A percentile compares a stretch with the other conserved stretches of the same genome.
Evolutionary conservation across 2,113 vertebrate species (phyloP).

Genomic region (Mus pahari): DNA sequence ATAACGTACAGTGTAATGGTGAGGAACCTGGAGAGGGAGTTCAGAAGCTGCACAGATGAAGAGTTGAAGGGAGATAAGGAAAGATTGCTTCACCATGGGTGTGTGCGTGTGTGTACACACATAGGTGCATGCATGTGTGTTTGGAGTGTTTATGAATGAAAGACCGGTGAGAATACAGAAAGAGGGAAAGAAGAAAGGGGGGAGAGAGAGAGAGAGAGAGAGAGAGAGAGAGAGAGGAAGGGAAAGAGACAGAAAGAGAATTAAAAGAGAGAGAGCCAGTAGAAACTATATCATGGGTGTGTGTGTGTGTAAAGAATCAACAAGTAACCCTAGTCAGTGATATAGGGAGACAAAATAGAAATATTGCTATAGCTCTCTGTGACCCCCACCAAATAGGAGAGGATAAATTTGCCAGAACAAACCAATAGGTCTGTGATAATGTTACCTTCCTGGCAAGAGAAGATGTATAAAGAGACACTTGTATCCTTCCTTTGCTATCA

Average conservation of each 20-base stretch:
- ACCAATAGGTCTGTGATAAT: not conserved
- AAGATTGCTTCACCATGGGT: not conserved
- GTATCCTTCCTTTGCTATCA: not conserved
- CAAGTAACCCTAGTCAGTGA: not conserved
- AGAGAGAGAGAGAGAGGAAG: accelerated
- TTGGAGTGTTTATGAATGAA: not conserved
- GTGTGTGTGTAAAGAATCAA: not conserved
- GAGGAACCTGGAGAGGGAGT: not conserved
- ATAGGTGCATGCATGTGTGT: too few relatives aligned
- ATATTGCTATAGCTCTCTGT: not conserved
- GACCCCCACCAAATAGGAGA: not conserved
- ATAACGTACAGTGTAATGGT: not conserved
- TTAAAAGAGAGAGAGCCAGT: too few relatives aligned
- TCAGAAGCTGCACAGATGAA: not conserved
- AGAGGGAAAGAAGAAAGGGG: too few relatives aligned
- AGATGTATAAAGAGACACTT: not conserved
- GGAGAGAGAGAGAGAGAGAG: too few relatives aligned
- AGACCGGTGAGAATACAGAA: not conserved
- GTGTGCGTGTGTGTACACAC: not conserved
- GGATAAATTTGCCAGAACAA: not conserved
- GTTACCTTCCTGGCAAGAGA: not conserved
- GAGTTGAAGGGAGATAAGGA: not conserved
- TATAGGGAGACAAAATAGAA: not conserved
- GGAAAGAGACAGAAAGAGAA: not conserved
- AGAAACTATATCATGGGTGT: not conserved